Percentiles rank a stretch among this genome's conserved stretches.
Evolutionary conservation across 2,113 vertebrate species (phyloP).

Genomic region (human (Homo sapiens)): DNA sequence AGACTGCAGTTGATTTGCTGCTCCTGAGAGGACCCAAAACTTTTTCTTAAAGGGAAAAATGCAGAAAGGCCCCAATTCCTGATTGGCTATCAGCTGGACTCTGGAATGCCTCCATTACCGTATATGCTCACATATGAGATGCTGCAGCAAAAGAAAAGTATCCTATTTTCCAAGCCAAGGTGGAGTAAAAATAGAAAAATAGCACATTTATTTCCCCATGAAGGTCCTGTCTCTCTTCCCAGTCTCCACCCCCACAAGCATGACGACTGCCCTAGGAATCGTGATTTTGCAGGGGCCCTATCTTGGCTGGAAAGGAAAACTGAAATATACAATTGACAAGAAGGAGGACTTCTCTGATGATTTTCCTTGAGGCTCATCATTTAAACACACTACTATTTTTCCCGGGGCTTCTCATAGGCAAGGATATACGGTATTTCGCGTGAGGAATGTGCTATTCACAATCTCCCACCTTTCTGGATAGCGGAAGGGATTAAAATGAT

Average conservation of each 20-base stretch:
- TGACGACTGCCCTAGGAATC: not conserved
- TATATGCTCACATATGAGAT: conserved; percentile 58
- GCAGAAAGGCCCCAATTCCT: conserved; percentile 57
- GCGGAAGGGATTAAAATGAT: conserved; percentile 33
- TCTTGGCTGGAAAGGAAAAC: not conserved
- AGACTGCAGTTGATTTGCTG: conserved; percentile 57
- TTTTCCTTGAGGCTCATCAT: not conserved
- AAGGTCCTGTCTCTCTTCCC: not conserved
- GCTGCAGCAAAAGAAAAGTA: not conserved
- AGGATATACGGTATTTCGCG: conserved; percentile 16
- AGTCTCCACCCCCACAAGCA: not conserved
- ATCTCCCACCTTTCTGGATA: conserved; percentile 27
- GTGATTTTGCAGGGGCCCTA: not conserved
- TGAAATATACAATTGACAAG: not conserved
- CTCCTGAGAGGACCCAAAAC: conserved; percentile 59
- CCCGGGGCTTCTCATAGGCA: not conserved
- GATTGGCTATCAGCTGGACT: conserved; percentile 28
- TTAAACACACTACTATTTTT: not conserved
- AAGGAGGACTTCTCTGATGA: not conserved
- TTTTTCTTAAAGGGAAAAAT: conserved; percentile 61
- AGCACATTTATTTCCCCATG: not conserved
- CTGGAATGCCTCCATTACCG: conserved; percentile 64
- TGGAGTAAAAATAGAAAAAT: not conserved
- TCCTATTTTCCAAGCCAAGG: not conserved
- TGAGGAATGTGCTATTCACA: conserved; percentile 53